phyloP scores from a whole-genome alignment of 2,113 vertebrate species.

The Trematomus loennbergii region DNA sequence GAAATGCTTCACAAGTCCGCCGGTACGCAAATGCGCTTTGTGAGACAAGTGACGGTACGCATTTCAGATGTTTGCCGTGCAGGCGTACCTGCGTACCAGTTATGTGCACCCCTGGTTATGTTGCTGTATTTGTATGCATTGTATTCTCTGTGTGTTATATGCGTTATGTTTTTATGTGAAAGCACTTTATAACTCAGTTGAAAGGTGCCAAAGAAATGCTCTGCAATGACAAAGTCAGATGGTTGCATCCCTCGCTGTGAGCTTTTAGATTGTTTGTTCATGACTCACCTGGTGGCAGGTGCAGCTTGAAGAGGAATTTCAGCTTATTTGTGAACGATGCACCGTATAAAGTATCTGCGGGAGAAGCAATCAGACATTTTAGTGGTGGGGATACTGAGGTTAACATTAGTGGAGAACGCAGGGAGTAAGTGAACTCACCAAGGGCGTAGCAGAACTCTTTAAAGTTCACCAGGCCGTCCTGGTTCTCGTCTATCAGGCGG shows the following conservation, averaged over 20 bases:
- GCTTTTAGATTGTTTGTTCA: neutral
- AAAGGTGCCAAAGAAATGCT: too few relatives aligned
- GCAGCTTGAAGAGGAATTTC: constrained; percentile 97
- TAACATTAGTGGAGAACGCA: neutral
- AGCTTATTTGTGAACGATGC: constrained; percentile 96
- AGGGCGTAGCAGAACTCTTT: constrained; percentile 92
- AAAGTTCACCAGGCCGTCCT: constrained; percentile 93
- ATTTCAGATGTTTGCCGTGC: too few relatives aligned
- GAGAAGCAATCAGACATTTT: constrained; percentile 30
- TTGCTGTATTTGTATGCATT: too few relatives aligned
- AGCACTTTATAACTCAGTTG: too few relatives aligned
- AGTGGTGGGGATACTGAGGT: neutral
- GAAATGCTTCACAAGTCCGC: too few relatives aligned
- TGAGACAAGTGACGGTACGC: too few relatives aligned
- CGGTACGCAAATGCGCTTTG: too few relatives aligned
- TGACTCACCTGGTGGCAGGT: constrained; percentile 93
- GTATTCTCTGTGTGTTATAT: too few relatives aligned
- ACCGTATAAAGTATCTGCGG: constrained; percentile 91
- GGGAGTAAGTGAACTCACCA: constrained; percentile 78
- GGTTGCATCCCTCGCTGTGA: neutral
- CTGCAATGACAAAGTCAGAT: too few relatives aligned
- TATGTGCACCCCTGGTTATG: too few relatives aligned
- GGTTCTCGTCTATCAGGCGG: constrained; percentile 91
- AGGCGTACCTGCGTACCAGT: too few relatives aligned
- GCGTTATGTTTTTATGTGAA: too few relatives aligned